These are phyloP conservation scores for Pangasius macronema DNA, from an alignment of 2,797 vertebrate genomes.

Conservation along the genomic window DNA sequence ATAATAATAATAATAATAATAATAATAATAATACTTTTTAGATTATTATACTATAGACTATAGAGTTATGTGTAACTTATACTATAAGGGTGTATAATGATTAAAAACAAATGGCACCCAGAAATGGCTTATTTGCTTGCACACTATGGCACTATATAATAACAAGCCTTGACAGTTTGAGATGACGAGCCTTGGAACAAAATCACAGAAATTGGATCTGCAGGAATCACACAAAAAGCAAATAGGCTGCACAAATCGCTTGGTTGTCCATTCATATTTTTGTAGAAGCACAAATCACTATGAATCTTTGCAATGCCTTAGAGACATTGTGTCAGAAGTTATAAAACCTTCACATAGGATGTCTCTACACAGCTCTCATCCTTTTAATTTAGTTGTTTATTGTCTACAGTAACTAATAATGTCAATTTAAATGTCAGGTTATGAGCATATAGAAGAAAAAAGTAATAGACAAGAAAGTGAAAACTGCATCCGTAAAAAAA, in stretches of 20 bases:
- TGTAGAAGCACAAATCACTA: slow-evolving; percentile 24
- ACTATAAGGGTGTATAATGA: background rate
- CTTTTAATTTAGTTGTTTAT: background rate
- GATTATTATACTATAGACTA: background rate
- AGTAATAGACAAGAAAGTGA: background rate
- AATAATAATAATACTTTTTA: no score
- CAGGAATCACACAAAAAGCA: slow-evolving; percentile 46
- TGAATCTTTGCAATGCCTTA: slow-evolving; percentile 14
- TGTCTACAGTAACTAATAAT: background rate
- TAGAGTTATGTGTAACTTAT: background rate
- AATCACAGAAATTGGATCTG: slow-evolving; percentile 65
- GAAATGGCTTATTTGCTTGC: background rate
- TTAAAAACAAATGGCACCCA: background rate
- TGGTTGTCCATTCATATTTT: slow-evolving; percentile 42
- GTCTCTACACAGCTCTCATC: background rate
- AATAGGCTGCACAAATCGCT: slow-evolving; percentile 49
- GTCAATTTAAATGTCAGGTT: background rate
- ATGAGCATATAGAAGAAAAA: background rate
- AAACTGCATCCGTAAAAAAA: background rate
- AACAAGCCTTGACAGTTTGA: slow-evolving; percentile 61
- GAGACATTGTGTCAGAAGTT: background rate
- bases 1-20: no score
- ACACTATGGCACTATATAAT: background rate
- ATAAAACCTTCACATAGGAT: background rate
- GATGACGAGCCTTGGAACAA: slow-evolving; percentile 61